Evolutionary conservation across 2,113 vertebrate species (phyloP).

Genomic region (Pachycephala philippinensis): DNA sequence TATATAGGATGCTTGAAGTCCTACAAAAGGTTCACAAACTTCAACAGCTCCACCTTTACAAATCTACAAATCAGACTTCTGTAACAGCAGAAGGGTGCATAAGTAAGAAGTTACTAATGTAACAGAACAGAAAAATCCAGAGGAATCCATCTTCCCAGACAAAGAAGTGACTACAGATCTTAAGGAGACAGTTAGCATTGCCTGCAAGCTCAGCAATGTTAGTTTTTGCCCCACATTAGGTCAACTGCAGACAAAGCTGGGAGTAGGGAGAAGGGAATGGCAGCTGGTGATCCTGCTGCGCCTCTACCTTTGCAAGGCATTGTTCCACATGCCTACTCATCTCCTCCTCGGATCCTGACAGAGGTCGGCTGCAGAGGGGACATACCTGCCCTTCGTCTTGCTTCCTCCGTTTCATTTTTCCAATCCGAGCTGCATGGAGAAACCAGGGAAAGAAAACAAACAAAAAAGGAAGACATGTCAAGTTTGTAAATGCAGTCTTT

Average conservation of each 20-base stretch:
- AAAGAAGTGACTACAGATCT: slow-evolving; percentile 9
- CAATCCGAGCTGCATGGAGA: slow-evolving; percentile 91
- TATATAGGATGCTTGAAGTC: background rate
- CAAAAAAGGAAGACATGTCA: background rate
- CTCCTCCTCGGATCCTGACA: slow-evolving; percentile 99
- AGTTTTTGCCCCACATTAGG: slow-evolving; percentile 19
- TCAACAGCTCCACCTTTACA: background rate
- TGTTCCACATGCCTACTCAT: slow-evolving; percentile 99
- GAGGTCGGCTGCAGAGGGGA: slow-evolving; percentile 96
- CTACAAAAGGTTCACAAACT: background rate
- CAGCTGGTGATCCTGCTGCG: slow-evolving; percentile 57
- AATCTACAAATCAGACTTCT: background rate
- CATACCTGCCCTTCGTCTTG: slow-evolving; percentile 99
- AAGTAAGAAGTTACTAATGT: background rate
- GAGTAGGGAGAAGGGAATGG: slow-evolving; percentile 42
- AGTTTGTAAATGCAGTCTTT: background rate
- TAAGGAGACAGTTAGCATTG: slow-evolving; percentile 6
- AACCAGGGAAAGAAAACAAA: slow-evolving; percentile 47
- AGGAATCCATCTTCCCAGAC: background rate
- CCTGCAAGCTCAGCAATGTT: slow-evolving; percentile 41
- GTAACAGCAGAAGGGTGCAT: background rate
- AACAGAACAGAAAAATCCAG: background rate
- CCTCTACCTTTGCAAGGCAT: slow-evolving; percentile 99
- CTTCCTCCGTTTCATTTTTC: slow-evolving; percentile 99
- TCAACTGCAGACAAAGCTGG: slow-evolving; percentile 23